Percentiles rank a stretch among this genome's conserved stretches.
Conservation (phyloP, 2,888 invertebrate genomes). For the Eretmocerus hayati region DNA sequence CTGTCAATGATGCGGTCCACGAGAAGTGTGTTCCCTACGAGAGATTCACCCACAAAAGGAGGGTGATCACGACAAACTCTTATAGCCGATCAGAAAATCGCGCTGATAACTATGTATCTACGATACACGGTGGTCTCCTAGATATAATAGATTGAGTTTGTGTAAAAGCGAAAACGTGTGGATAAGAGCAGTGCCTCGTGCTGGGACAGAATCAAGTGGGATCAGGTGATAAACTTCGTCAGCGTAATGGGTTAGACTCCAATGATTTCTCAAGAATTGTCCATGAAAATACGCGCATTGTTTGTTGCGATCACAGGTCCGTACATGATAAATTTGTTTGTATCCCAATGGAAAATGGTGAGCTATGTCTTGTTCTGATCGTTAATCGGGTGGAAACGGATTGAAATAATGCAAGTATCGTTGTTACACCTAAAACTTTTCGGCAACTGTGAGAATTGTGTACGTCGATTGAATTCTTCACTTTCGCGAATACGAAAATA, state of each 20-base stretch:
- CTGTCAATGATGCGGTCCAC: not conserved
- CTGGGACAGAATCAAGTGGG: not conserved
- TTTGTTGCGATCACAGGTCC: not conserved
- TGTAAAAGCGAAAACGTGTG: not conserved
- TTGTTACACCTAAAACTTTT: too few relatives aligned
- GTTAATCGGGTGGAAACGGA: constrained; percentile 1
- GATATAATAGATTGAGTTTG: not conserved
- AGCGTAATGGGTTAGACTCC: not conserved
- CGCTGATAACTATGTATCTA: not conserved
- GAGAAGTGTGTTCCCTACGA: not conserved
- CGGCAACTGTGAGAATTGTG: too few relatives aligned
- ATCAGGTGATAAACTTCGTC: not conserved
- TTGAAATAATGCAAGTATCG: too few relatives aligned
- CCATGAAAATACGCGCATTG: not conserved
- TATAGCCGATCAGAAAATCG: too few relatives aligned
- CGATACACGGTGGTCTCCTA: not conserved
- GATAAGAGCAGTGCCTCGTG: not conserved
- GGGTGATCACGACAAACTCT: too few relatives aligned
- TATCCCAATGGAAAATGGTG: not conserved
- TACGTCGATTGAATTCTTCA: too few relatives aligned
- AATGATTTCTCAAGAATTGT: not conserved
- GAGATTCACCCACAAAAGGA: constrained; percentile 1
- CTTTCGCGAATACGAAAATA: too few relatives aligned
- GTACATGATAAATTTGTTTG: not conserved
- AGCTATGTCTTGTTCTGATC: not conserved